Base-by-base conservation (phyloP, 2,888 invertebrate species). In the Polyommatus iphigenia region DNA sequence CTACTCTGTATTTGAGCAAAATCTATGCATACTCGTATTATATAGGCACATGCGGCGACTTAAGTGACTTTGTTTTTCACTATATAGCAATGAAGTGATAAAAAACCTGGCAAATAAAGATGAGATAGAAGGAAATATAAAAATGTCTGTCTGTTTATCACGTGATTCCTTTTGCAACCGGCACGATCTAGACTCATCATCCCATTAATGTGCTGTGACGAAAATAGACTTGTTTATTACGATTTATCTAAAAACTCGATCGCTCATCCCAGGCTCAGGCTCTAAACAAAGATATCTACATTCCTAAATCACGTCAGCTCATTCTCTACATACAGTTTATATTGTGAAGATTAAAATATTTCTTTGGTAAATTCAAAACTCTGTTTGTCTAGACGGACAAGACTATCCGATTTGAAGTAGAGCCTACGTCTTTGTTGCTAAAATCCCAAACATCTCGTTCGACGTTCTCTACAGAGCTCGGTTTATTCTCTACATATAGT, bases 141-240 rank as follows among this genome's bases (percentile, higher is more conserved):
- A 67, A 67, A 15, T 67, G 32, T 32, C 18, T 5, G 4, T 67
- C 67, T 29, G 29, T 67, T 62, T 15, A 67, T 67, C 15, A 67
- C 67, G 67, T 67, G 67, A 15, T 29, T 67, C 29, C 29, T 67
- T 67, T 67, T 32, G 67, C 67, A 67, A 67, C 67, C 67, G 67
- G 18, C 67, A 67, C 15, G 67, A 67, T 67, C 24, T 24, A 67
- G 24, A 24, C 62, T 67, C 62, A 67, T 67, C 67, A 67, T 18
- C 67, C 67, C 67, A 67, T 67, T 29, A 67, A 67, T 67, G 67
- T 32, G 18, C 67, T 15, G 67, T 18, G 67, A 67, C 15, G 15
- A 67, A 67, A 67, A 67, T 67, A 67, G 32, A 67, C 29, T 29
- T 18, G 67, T 67, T 67, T 67, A 67, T 67, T 67, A 67, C 67